Evolutionary conservation across 2,113 vertebrate genomes (phyloP).

Genomic region (Callithrix jacchus): DNA sequence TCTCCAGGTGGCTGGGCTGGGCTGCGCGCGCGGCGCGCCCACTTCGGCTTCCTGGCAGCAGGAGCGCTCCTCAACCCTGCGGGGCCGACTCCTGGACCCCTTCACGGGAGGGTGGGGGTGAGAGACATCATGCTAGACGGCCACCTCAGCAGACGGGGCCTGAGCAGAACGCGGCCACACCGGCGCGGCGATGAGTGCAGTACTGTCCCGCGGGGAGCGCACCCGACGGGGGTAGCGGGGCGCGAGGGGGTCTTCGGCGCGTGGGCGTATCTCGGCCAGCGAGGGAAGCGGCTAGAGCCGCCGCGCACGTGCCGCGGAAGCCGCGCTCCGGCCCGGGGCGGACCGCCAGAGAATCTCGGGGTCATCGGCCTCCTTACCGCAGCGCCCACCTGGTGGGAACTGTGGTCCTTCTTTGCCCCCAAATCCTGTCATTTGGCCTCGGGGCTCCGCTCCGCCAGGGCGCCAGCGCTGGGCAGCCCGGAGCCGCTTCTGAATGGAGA

Average conservation of each 20-base stretch:
- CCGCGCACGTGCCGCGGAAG: not conserved
- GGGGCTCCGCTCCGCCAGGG: not conserved
- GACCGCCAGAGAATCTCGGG: not conserved
- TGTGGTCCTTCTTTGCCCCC: not conserved
- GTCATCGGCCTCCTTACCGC: not conserved
- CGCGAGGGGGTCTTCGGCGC: not conserved
- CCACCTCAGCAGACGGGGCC: too few species aligned
- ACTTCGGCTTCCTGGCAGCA: slow-evolving; percentile 27
- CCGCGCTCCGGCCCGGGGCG: not conserved
- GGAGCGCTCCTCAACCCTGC: too few species aligned
- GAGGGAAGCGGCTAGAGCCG: too few species aligned
- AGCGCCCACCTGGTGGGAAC: not conserved
- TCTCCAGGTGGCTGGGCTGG: too few species aligned
- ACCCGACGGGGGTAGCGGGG: not conserved
- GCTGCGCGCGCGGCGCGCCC: not conserved
- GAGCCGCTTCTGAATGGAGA: not conserved
- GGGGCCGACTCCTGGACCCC: too few species aligned
- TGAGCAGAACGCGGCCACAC: too few species aligned
- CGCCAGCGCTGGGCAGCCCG: not conserved
- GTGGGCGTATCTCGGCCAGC: not conserved
- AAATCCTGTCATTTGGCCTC: not conserved
- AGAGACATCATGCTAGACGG: too few species aligned
- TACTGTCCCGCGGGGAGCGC: not conserved
- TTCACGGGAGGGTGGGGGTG: too few species aligned
- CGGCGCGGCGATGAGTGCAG: too few species aligned